Evolutionary conservation across 2,113 vertebrate genomes (phyloP).

Genomic region (Cettia cetti): DNA sequence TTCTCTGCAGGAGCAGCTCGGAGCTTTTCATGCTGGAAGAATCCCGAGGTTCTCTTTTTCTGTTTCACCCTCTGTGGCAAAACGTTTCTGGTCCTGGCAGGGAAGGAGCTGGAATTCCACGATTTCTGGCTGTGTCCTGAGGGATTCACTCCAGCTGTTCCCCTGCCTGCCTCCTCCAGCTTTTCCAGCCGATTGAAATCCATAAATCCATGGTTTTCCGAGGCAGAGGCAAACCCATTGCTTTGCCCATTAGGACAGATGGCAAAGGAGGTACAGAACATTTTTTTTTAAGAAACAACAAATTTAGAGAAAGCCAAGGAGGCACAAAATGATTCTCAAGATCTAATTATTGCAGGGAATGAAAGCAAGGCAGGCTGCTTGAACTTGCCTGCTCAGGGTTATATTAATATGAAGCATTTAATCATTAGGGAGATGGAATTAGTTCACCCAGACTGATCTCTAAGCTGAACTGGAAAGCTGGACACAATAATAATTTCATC

Average conservation of each 20-base stretch:
- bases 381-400: slow-evolving; percentile 24
- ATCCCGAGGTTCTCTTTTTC: neutral
- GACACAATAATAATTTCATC: slow-evolving; percentile 26
- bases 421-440: slow-evolving; percentile 56
- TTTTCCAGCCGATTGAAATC: neutral
- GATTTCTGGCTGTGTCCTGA: neutral
- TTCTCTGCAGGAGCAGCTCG: neutral
- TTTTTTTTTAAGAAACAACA: neutral
- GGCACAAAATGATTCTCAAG: neutral
- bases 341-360: slow-evolving; percentile 25
- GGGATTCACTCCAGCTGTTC: neutral
- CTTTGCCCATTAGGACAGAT: neutral
- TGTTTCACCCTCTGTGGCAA: neutral
- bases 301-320: neutral
- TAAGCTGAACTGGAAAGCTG: neutral
- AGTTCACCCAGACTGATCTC: slow-evolving; percentile 51
- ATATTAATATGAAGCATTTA: slow-evolving; percentile 51
- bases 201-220: neutral
- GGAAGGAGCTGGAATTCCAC: neutral
- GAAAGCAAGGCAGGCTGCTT: neutral
- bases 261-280: neutral
- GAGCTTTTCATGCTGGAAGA: neutral
- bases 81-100: fast-evolving
- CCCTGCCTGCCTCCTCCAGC: neutral
- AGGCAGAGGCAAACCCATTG: neutral